These are phyloP conservation scores for human (Homo sapiens) DNA, from an alignment of 2,113 vertebrate genomes.

Conservation along the genomic window DNA sequence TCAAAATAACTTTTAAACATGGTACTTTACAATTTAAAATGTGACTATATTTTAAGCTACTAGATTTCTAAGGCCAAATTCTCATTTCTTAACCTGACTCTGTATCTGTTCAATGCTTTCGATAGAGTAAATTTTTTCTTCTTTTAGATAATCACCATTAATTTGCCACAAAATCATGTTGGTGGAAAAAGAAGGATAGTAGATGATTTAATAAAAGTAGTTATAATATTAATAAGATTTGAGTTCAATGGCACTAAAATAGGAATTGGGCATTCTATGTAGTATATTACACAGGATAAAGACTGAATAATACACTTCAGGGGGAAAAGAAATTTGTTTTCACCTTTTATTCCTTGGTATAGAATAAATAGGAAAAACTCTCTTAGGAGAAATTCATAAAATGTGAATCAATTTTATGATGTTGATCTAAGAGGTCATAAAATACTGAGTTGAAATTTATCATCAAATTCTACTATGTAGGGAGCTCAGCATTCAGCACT, in stretches of 20 bases:
- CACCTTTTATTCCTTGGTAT: neutral
- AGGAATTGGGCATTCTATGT: neutral
- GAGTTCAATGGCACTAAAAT: neutral
- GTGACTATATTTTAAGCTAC: neutral
- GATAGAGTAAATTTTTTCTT: neutral
- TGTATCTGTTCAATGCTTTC: neutral
- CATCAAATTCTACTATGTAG: neutral
- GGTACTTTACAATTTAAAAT: neutral
- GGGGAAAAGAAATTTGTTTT: neutral
- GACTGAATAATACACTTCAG: neutral
- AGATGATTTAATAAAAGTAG: neutral
- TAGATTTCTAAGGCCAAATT: slow-evolving; percentile 13
- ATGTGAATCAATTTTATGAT: neutral
- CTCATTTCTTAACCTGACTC: neutral
- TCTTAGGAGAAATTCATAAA: neutral
- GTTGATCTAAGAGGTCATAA: neutral
- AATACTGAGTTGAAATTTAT: neutral
- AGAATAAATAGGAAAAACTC: neutral
- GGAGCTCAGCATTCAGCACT: neutral
- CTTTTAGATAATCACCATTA: neutral
- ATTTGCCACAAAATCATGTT: neutral
- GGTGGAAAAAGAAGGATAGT: neutral
- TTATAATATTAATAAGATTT: neutral
- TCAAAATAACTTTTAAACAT: neutral
- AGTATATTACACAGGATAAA: neutral